Conservation (phyloP, 2,797 vertebrate genomes). For the Anguilla obscura region DNA sequence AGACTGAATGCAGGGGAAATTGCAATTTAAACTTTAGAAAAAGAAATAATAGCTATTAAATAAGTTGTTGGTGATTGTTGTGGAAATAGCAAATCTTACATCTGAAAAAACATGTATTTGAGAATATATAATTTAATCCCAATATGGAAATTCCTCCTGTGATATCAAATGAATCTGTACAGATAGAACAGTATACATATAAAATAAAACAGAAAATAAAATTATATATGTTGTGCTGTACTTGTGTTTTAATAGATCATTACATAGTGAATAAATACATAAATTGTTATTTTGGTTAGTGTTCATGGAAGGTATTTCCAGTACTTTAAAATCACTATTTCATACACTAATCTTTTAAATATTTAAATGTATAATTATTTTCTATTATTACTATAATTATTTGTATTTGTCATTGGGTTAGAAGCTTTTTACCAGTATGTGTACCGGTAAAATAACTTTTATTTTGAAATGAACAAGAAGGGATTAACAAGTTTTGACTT, state of each 20-base stretch:
- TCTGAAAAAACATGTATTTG: background rate
- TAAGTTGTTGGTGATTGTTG: background rate
- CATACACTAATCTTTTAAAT: background rate
- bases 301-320: too few species aligned
- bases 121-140: background rate
- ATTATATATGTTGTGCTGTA: too few species aligned
- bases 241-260: too few species aligned
- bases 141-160: background rate
- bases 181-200: background rate
- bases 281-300: too few species aligned
- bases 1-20: background rate
- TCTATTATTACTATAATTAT: background rate
- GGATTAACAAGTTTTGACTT: background rate
- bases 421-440: background rate
- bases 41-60: background rate
- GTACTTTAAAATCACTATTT: too few species aligned
- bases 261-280: too few species aligned
- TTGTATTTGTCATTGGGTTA: background rate
- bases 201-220: too few species aligned
- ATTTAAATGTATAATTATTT: background rate
- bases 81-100: background rate
- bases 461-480: background rate
- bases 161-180: background rate
- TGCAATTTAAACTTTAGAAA: background rate
- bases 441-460: background rate